Evolutionary conservation across 2,113 vertebrate genomes (phyloP).

Genomic region (Phalacrocorax pelagicus): DNA sequence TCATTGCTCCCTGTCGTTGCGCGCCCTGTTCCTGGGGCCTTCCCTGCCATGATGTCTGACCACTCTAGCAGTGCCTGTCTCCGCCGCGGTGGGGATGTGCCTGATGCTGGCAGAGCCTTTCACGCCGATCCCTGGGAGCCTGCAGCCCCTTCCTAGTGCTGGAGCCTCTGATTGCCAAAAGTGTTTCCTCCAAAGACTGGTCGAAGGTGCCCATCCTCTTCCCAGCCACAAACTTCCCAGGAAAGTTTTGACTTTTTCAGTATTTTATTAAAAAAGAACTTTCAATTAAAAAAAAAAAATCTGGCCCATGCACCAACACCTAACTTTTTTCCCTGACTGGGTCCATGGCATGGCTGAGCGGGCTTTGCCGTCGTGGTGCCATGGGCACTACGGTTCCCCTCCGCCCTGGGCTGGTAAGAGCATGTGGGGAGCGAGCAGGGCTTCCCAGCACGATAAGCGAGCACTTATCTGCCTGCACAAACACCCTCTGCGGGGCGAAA

Average conservation of each 20-base stretch:
- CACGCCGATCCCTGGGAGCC: accelerated
- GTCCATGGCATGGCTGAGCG: accelerated
- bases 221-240: neutral
- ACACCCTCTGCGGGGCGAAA: accelerated
- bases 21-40: neutral
- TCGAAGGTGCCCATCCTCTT: neutral
- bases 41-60: accelerated
- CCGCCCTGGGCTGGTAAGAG: neutral
- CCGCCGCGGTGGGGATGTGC: accelerated
- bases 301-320: accelerated
- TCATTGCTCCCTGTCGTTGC: neutral
- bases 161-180: neutral
- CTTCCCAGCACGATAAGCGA: accelerated
- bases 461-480: neutral
- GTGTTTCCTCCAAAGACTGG: accelerated
- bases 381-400: neutral
- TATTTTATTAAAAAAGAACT: neutral
- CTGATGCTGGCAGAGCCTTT: neutral
- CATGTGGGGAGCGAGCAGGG: accelerated
- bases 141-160: accelerated
- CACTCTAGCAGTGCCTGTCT: neutral
- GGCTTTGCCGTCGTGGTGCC: accelerated
- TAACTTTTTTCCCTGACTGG: accelerated
- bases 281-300: neutral
- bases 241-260: neutral